Conservation (phyloP, 2,113 vertebrate genomes). For the Heloderma charlesbogerti region DNA sequence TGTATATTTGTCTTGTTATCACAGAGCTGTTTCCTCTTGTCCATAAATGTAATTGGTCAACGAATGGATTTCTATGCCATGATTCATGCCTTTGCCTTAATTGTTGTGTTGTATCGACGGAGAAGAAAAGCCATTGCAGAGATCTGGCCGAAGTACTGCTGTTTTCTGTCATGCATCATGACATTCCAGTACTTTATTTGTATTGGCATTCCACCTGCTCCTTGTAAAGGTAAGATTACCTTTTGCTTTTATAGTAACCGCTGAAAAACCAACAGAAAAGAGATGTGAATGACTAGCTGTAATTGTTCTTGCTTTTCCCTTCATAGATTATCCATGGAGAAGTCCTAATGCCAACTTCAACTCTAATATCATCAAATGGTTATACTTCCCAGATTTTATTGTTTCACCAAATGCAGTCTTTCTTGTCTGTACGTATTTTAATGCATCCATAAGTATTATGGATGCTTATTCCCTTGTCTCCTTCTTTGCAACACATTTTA, state of each 20-base stretch:
- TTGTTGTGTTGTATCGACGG: slow-evolving; percentile 90
- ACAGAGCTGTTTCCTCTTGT: slow-evolving; percentile 95
- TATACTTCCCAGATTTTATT: slow-evolving; percentile 95
- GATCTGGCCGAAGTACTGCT: slow-evolving; percentile 99
- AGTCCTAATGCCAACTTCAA: slow-evolving; percentile 85
- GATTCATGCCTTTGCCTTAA: slow-evolving; percentile 93
- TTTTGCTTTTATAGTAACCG: background rate
- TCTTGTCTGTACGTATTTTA: slow-evolving; percentile 90
- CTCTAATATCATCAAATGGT: slow-evolving; percentile 96
- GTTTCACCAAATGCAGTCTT: slow-evolving; percentile 89
- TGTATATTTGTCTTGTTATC: slow-evolving; percentile 43
- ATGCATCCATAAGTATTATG: background rate
- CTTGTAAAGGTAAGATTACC: slow-evolving; percentile 81
- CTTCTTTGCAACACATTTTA: slow-evolving; percentile 10
- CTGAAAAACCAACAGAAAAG: slow-evolving; percentile 15
- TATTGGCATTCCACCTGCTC: slow-evolving; percentile 95
- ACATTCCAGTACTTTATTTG: slow-evolving; percentile 95
- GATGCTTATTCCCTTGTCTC: background rate
- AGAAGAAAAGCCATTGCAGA: slow-evolving; percentile 95
- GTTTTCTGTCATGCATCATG: slow-evolving; percentile 92
- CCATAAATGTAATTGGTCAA: slow-evolving; percentile 95
- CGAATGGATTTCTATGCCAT: slow-evolving; percentile 98
- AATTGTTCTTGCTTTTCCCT: slow-evolving; percentile 41
- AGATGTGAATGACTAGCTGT: slow-evolving; percentile 28
- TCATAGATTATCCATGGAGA: slow-evolving; percentile 96